These are phyloP conservation scores for Argya squamiceps DNA, from an alignment of 2,797 vertebrate genomes.

Conservation along the genomic window DNA sequence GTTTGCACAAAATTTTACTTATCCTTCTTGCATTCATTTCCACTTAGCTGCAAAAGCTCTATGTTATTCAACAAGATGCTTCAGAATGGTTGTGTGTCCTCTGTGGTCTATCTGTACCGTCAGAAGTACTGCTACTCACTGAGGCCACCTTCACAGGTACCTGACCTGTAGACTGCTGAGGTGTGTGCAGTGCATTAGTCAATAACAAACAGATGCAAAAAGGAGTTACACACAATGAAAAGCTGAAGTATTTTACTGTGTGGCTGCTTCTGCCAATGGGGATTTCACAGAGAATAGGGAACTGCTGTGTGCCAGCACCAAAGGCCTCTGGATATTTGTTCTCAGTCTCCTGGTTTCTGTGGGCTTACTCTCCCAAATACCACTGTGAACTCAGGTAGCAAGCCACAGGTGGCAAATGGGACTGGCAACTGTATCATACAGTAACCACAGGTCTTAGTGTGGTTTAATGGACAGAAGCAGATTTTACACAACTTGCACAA, in stretches of 20 bases:
- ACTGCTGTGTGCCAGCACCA: not conserved
- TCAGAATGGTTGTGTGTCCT: not conserved
- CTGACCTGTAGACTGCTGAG: not conserved
- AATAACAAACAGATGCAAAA: not conserved
- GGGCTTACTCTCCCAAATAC: not conserved
- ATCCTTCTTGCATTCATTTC: not conserved
- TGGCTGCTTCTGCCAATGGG: not conserved
- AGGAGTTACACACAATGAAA: not conserved
- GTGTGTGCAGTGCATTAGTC: accelerated
- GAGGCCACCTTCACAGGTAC: not conserved
- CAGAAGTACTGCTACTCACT: not conserved
- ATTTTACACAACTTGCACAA: not conserved
- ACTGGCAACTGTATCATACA: accelerated
- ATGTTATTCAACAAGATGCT: not conserved
- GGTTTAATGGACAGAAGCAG: not conserved
- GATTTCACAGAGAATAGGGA: not conserved
- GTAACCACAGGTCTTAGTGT: not conserved
- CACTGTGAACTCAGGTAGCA: accelerated
- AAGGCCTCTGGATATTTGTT: not conserved
- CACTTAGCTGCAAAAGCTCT: not conserved
- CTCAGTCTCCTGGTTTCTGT: not conserved
- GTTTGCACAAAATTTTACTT: not conserved
- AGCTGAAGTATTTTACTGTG: not conserved
- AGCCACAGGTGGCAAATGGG: not conserved
- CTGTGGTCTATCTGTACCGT: not conserved